Conservation (phyloP, 2,888 invertebrate genomes). For the Biston stratarius region DNA sequence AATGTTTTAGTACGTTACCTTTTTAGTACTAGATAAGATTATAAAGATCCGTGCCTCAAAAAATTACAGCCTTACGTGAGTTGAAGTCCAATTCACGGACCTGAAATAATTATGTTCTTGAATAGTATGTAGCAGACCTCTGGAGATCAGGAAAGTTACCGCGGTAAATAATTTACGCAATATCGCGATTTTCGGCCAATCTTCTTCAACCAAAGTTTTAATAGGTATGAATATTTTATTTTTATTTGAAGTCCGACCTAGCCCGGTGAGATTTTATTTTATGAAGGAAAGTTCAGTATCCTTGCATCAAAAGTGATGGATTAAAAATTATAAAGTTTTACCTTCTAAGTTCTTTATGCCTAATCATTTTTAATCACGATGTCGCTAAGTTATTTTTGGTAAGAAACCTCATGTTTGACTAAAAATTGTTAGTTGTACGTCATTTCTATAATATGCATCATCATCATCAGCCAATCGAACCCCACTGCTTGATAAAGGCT, state of each 20-base stretch:
- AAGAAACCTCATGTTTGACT: too few species aligned
- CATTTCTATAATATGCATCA: too few species aligned
- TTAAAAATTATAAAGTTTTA: slow-evolving; percentile 16
- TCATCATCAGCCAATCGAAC: too few species aligned
- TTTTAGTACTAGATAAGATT: neutral
- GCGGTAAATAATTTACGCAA: slow-evolving; percentile 49
- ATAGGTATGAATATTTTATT: slow-evolving; percentile 52
- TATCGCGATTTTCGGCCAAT: slow-evolving; percentile 50
- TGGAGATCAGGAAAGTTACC: slow-evolving; percentile 41
- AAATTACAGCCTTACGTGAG: slow-evolving; percentile 18
- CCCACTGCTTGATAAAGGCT: too few species aligned
- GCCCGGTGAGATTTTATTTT: slow-evolving; percentile 38
- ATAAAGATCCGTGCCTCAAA: neutral
- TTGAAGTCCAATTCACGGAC: slow-evolving; percentile 38
- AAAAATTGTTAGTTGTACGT: too few species aligned
- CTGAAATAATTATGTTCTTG: slow-evolving; percentile 40
- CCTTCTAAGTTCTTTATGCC: neutral
- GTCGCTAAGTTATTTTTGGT: neutral
- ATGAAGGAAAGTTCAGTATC: slow-evolving; percentile 7
- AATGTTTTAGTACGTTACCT: too few species aligned
- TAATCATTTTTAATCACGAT: neutral
- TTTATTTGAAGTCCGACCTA: slow-evolving; percentile 42
- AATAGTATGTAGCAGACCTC: slow-evolving; percentile 33
- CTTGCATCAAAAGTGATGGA: slow-evolving; percentile 25
- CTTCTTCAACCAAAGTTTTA: slow-evolving; percentile 52